Evolutionary conservation across 2,113 vertebrate genomes (phyloP).

Genomic region (Uria lomvia): DNA sequence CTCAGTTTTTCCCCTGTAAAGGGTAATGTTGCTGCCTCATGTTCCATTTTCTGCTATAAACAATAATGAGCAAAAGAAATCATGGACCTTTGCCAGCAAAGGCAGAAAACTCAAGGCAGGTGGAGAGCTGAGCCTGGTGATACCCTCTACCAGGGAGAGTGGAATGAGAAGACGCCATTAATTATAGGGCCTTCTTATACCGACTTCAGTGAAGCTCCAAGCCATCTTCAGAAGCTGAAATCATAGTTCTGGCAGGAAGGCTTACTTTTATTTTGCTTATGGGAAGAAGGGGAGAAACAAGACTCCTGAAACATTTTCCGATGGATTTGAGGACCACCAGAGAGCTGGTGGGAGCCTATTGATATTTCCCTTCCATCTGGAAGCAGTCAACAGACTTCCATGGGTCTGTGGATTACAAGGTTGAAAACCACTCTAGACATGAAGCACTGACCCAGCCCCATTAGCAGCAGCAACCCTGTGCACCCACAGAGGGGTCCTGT

Average conservation of each 20-base stretch:
- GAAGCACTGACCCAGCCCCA: not conserved
- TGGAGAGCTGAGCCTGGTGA: not conserved
- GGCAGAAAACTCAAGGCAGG: not conserved
- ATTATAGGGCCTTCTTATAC: not conserved
- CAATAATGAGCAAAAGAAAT: not conserved
- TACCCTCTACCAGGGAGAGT: not conserved
- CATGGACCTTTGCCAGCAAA: not conserved
- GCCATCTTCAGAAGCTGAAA: not conserved
- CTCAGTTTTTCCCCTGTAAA: not conserved
- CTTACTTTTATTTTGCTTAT: not conserved
- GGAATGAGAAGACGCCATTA: not conserved
- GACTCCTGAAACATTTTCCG: not conserved
- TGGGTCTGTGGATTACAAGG: fast-evolving
- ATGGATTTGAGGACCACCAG: not conserved
- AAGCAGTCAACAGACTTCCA: not conserved
- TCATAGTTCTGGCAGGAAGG: not conserved
- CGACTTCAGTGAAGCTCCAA: not conserved
- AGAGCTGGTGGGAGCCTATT: not conserved
- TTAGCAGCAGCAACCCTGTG: not conserved
- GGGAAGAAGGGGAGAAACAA: not conserved
- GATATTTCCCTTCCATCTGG: not conserved
- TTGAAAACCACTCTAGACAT: not conserved
- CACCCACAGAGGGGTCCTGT: not conserved
- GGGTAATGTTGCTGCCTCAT: not conserved
- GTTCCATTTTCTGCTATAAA: not conserved